phyloP scores from a whole-genome alignment of 2,797 vertebrate species.

The Pseudochaenichthys georgianus region DNA sequence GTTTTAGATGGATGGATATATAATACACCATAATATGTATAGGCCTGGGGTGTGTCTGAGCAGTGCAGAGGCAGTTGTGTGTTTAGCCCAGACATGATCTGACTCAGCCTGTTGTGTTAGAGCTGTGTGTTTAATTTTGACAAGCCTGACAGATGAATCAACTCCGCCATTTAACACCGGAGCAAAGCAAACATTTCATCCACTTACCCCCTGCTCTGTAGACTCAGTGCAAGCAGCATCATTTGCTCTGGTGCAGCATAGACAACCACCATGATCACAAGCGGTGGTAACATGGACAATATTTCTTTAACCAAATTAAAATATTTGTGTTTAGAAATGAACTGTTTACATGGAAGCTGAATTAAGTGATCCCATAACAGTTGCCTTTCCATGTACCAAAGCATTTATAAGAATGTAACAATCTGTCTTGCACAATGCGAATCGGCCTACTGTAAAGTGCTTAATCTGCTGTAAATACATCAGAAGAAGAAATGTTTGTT shows the following conservation, averaged over 20 bases:
- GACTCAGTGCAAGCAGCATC: slow-evolving; percentile 38
- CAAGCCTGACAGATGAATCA: slow-evolving; percentile 70
- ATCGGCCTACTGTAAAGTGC: no score
- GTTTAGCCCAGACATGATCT: slow-evolving; percentile 56
- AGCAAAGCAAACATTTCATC: slow-evolving; percentile 66
- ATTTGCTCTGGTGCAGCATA: slow-evolving; percentile 47
- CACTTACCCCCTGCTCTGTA: slow-evolving; percentile 52
- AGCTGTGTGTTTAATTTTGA: slow-evolving; percentile 65
- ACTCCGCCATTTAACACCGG: slow-evolving; percentile 65
- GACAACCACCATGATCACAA: slow-evolving; percentile 4
- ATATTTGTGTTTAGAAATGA: no score
- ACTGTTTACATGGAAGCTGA: no score
- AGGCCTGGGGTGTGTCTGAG: slow-evolving; percentile 16
- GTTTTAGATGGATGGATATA: slow-evolving; percentile 31
- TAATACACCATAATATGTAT: slow-evolving; percentile 39
- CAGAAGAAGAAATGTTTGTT: no score
- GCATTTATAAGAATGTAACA: no score
- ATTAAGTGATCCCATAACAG: no score
- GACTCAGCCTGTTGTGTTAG: slow-evolving; percentile 57
- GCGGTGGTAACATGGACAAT: no score
- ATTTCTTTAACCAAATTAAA: no score
- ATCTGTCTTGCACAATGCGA: no score
- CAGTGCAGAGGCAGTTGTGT: slow-evolving; percentile 28
- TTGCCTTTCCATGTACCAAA: no score
- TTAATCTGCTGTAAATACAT: no score